Base-by-base conservation (phyloP, 2,113 vertebrate species). In the Microtus ochrogaster region DNA sequence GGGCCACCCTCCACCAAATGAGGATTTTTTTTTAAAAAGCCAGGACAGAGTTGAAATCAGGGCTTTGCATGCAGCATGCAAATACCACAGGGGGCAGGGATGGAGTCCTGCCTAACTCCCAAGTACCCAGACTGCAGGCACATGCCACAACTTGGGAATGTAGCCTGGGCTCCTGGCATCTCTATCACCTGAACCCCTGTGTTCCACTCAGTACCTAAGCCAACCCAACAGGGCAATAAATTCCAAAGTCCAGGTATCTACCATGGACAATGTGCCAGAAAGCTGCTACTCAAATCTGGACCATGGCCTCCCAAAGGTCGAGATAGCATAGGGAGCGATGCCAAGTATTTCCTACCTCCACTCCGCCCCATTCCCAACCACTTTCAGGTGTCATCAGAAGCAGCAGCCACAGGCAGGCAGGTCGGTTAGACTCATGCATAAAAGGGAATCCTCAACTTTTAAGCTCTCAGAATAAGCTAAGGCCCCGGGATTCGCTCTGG, bases 401-500 rank as follows among this genome's bases (percentile, higher is more conserved):
- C 28, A 30, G 44, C 0, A 5, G 3, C 14, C 33, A 16, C 49
- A 16, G 30, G 22, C 39, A 7, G 47, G 47, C n/a, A 49, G 47
- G 77, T 36, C 16, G 78, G 91, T 97, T 88, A 98, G 83, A 44
- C 41, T 84, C 98, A 95, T 94, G 97, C 98, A 94, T 0, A 0
- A 52, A 65, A 65, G 65, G 92, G 82, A 87, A 61, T 77, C 41
- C 82, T 8, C 24, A 7, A 84, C 90, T 82, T 65, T 68, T 36
- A 63, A 94, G 97, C 81, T 89, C 96, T 96, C 95, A 97, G 96
- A 95, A 82, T 82, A 72, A 94, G 91, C 97, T 93, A 55, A 39
- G 63, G 74, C 91, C 81, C 19, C 24, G 65, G 73, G 84, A 52
- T 47, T n/a, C 3, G 5, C 87, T 66, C 14, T 24, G 79, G 74